These are phyloP conservation scores for Zeugodacus cucurbitae DNA, from an alignment of 1,140 invertebrate species.

Conservation along the genomic window DNA sequence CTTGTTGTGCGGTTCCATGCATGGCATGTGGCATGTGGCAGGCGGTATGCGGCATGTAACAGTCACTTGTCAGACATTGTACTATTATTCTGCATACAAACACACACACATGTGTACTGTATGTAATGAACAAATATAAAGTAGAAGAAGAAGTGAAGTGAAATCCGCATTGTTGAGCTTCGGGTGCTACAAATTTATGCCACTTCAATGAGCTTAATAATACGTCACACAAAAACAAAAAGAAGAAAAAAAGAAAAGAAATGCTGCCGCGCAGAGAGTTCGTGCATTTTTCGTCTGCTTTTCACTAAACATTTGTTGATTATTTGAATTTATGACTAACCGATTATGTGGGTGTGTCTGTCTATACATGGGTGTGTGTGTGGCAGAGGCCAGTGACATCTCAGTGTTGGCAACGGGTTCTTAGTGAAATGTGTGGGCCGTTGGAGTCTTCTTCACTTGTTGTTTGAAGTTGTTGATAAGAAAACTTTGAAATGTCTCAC, in stretches of 20 bases:
- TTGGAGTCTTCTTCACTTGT: neutral
- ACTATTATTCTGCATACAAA: neutral
- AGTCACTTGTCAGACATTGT: conserved; percentile 21
- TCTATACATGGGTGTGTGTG: neutral
- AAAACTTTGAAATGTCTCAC: neutral
- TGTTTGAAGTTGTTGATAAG: too few species aligned
- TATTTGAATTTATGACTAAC: neutral
- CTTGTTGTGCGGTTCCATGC: neutral
- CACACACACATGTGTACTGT: too few species aligned
- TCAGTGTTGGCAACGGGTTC: neutral
- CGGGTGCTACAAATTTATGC: conserved; percentile 33
- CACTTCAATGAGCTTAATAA: conserved; percentile 36
- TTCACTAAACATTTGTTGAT: neutral
- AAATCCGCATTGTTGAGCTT: conserved; percentile 3
- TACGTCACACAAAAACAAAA: neutral
- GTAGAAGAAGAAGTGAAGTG: neutral
- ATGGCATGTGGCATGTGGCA: neutral
- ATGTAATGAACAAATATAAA: too few species aligned
- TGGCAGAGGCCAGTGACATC: neutral
- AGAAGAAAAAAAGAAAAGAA: too few species aligned
- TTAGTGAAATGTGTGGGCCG: neutral
- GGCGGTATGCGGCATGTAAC: too few species aligned
- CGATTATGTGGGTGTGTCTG: neutral
- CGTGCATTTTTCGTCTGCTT: neutral
- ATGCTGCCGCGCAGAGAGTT: neutral